phyloP scores from a whole-genome alignment of 2,888 invertebrate genomes.

The Thereva nobilitata region DNA sequence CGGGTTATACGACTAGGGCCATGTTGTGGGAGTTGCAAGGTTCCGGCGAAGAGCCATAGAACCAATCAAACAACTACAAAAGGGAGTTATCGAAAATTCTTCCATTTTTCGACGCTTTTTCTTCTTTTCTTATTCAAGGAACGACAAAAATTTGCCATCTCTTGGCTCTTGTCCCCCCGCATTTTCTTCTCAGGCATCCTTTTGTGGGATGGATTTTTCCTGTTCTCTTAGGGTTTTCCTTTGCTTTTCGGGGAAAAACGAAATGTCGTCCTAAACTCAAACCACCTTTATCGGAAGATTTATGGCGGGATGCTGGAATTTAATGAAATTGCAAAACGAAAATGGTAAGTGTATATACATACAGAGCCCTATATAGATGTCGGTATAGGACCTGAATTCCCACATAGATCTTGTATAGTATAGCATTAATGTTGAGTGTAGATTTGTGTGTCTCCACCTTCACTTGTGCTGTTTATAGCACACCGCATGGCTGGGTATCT shows the following conservation, averaged over 20 bases:
- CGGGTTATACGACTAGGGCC: constrained; percentile 1
- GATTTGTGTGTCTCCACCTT: constrained; percentile 39
- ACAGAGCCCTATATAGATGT: constrained; percentile 19
- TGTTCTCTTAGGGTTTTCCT: constrained; percentile 23
- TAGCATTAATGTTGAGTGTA: constrained; percentile 35
- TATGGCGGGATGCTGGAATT: constrained; percentile 59
- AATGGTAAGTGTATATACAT: constrained; percentile 44
- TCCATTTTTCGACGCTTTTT: constrained; percentile 27
- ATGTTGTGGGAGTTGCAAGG: too few species aligned
- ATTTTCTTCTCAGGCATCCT: constrained; percentile 29
- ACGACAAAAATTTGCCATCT: constrained; percentile 14
- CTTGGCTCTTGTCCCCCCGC: constrained; percentile 7
- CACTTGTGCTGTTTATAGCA: constrained; percentile 1
- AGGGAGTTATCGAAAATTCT: constrained; percentile 35
- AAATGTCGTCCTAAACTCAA: constrained; percentile 37
- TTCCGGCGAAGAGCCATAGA: constrained; percentile 12
- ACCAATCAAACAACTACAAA: constrained; percentile 36
- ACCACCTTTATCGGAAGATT: constrained; percentile 49
- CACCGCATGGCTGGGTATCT: constrained; percentile 13
- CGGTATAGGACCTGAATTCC: constrained; percentile 28
- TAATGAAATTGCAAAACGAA: constrained; percentile 59
- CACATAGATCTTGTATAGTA: constrained; percentile 30
- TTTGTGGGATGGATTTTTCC: constrained; percentile 33
- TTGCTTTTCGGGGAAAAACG: constrained; percentile 36
- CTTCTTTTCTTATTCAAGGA: constrained; percentile 17